Conservation (phyloP, 2,888 invertebrate genomes). For the Idaea biselata region DNA sequence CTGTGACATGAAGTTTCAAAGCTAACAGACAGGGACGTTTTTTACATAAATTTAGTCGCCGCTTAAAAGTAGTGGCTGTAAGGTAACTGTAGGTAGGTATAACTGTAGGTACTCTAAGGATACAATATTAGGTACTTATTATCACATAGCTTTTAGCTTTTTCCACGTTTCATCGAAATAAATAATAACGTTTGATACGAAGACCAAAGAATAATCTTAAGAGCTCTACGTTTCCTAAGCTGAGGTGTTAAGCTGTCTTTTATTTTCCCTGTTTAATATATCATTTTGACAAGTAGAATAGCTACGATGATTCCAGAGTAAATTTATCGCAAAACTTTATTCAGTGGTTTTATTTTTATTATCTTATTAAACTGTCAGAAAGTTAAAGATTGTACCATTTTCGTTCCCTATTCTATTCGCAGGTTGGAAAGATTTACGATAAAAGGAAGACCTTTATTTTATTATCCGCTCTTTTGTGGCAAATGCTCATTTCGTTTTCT, state of each 20-base stretch:
- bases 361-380: constrained; percentile 76
- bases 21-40: no score
- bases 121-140: no score
- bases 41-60: no score
- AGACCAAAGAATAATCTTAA: background rate
- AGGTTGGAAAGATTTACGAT: constrained; percentile 60
- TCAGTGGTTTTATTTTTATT: constrained; percentile 56
- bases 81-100: no score
- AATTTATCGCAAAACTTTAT: constrained; percentile 22
- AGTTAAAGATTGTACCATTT: constrained; percentile 71
- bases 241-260: background rate
- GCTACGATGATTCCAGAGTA: constrained; percentile 29
- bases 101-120: no score
- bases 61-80: no score
- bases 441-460: constrained; percentile 57
- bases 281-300: constrained; percentile 31
- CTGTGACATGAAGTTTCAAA: no score
- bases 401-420: constrained; percentile 57
- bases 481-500: constrained; percentile 39
- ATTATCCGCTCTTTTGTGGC: constrained; percentile 55
- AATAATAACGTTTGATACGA: background rate
- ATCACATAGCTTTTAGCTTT: background rate
- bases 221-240: background rate
- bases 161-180: background rate
- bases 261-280: constrained; percentile 19